phyloP scores from a whole-genome alignment of 2,797 vertebrate species.

The Squalus acanthias region DNA sequence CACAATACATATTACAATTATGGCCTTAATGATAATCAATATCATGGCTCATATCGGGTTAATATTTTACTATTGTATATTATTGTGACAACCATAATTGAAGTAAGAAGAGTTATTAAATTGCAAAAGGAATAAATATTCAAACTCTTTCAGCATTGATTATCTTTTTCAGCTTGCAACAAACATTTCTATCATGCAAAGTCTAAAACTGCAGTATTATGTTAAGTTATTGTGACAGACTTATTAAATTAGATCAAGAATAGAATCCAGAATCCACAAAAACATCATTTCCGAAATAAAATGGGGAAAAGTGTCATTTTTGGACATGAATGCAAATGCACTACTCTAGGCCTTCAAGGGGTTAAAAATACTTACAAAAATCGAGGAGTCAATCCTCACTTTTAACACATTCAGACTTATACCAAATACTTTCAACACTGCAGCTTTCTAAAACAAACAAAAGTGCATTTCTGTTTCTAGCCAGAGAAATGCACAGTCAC shows the following conservation, averaged over 20 bases:
- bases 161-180: slow-evolving; percentile 26
- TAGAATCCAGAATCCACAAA: background rate
- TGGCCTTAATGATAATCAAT: slow-evolving; percentile 28
- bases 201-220: slow-evolving; percentile 15
- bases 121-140: slow-evolving; percentile 35
- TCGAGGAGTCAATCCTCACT: slow-evolving; percentile 52
- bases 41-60: slow-evolving; percentile 24
- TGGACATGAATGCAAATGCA: slow-evolving; percentile 24
- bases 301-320: background rate
- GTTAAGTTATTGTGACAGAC: background rate
- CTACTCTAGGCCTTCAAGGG: background rate
- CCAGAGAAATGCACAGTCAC: slow-evolving; percentile 61
- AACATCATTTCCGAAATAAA: slow-evolving; percentile 16
- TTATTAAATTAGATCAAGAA: slow-evolving; percentile 27
- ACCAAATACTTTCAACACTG: slow-evolving; percentile 49
- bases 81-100: background rate
- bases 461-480: slow-evolving; percentile 72
- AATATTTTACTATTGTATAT: background rate
- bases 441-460: slow-evolving; percentile 44
- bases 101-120: background rate
- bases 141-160: slow-evolving; percentile 24
- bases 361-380: slow-evolving; percentile 42
- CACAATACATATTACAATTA: background rate
- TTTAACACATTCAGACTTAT: slow-evolving; percentile 48
- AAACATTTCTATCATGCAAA: slow-evolving; percentile 24